Conservation (phyloP, 2,113 vertebrate genomes). For the Daubentonia madagascariensis region DNA sequence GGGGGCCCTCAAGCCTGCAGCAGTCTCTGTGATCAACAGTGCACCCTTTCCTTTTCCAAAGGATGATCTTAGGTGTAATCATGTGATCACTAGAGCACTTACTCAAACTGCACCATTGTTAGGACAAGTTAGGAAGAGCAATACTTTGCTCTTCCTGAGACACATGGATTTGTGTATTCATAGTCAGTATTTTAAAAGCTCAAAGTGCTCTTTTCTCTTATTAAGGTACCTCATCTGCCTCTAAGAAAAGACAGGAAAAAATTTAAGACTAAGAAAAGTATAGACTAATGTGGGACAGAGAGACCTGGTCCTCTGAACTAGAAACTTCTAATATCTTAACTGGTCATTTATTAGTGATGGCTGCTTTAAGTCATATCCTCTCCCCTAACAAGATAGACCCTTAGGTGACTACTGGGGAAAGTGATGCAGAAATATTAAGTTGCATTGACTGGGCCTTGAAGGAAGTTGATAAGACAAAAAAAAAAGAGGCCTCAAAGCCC, state of each 20-base stretch:
- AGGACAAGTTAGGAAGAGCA: background rate
- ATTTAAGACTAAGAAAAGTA: slow-evolving; percentile 21
- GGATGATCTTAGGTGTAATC: background rate
- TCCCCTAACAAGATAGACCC: background rate
- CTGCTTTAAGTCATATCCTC: background rate
- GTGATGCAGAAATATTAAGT: background rate
- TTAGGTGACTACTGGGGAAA: background rate
- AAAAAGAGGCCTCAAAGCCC: background rate
- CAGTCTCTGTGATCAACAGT: background rate
- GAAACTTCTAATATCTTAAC: background rate
- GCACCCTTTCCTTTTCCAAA: background rate
- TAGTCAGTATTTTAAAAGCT: background rate
- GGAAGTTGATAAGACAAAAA: background rate
- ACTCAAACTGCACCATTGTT: background rate
- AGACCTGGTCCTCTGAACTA: background rate
- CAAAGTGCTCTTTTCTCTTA: background rate
- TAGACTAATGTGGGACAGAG: background rate
- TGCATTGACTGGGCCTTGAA: background rate
- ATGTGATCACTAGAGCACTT: background rate
- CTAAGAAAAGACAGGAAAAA: background rate
- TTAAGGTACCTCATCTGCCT: background rate
- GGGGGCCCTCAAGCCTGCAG: background rate
- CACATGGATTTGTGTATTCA: background rate
- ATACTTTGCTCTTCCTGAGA: background rate
- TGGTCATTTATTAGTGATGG: background rate